These are phyloP conservation scores for Poeciliopsis retropinna DNA, from an alignment of 2,113 vertebrate species.

Conservation along the genomic window DNA sequence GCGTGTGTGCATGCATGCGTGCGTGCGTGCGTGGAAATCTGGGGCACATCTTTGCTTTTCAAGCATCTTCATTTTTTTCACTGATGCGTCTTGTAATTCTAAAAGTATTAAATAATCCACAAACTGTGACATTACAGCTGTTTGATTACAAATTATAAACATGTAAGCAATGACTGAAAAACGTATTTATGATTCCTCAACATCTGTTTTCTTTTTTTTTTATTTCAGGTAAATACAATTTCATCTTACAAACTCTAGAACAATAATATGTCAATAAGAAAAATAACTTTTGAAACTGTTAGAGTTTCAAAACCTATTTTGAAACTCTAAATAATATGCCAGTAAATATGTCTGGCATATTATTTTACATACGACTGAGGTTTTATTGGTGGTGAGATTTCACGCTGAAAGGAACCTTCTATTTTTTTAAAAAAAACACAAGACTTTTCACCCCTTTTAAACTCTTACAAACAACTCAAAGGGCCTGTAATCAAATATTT, in stretches of 20 bases:
- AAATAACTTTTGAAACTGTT: background rate
- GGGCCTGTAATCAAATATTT: background rate
- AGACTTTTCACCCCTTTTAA: background rate
- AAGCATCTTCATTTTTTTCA: background rate
- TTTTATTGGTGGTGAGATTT: background rate
- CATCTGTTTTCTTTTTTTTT: background rate
- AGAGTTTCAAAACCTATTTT: no score
- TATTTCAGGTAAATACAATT: background rate
- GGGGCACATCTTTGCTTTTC: background rate
- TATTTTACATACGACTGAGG: background rate
- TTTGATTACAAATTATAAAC: no score
- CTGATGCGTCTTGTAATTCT: background rate
- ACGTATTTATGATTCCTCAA: background rate
- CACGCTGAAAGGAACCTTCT: no score
- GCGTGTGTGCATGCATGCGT: no score
- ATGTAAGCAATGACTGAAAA: background rate
- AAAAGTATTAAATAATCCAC: background rate
- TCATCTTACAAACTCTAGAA: background rate
- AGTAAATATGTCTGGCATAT: background rate
- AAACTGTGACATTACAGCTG: no score
- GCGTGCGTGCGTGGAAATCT: background rate
- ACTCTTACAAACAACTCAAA: background rate
- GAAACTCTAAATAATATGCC: no score
- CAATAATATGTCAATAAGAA: background rate
- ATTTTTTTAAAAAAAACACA: background rate